Evolutionary conservation across 2,113 vertebrate species (phyloP), one percentile per base, ranked within the genome.

Genomic region (Corythornis cristatus): DNA sequence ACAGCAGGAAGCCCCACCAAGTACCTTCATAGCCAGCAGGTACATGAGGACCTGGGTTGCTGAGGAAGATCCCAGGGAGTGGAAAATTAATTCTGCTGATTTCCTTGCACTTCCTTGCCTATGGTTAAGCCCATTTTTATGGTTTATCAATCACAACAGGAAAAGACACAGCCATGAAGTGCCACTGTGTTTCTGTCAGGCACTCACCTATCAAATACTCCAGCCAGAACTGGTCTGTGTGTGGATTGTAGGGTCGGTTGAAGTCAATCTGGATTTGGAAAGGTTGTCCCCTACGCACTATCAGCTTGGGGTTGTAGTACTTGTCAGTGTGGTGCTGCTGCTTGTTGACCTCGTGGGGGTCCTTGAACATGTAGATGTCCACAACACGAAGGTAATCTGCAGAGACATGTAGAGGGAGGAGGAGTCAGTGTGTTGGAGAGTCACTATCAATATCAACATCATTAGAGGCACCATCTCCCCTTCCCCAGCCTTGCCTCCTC

Each of bases 151-250:
- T 71, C 3, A 1, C 9, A 92, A 74, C 21, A 77, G 72, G 75
- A 91, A 89, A 89, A 71, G 35, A 56, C 17, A 3, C 29, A 83
- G 51, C 21, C 40, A 40, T 64, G 64, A 80, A 51, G 12, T 50
- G 64, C 43, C 71, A 15, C 6, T 60, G 21, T 71, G 70, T 45
- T 93, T 48, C 46, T 64, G 35, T 67, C 11, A 37, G 48, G 12
- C 72, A 92, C 99, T 98, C 93, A 99, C 99, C 99, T 20, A 99
- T 99, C 85, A 98, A 93, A 89, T 98, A 99, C 93, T 99, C 99
- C 83, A 99, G 40, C 71, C 98, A 98, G n/a, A 99, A 98, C 14
- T 97, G 89, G 97, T 99, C 99, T 1, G 85, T 89, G 9, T 51
- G 82, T 17, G 98, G 97, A 6, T 97, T 88, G 70, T 99, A 99